Conservation (phyloP, 1,140 invertebrate species). For the Trialeurodes vaporariorum region DNA sequence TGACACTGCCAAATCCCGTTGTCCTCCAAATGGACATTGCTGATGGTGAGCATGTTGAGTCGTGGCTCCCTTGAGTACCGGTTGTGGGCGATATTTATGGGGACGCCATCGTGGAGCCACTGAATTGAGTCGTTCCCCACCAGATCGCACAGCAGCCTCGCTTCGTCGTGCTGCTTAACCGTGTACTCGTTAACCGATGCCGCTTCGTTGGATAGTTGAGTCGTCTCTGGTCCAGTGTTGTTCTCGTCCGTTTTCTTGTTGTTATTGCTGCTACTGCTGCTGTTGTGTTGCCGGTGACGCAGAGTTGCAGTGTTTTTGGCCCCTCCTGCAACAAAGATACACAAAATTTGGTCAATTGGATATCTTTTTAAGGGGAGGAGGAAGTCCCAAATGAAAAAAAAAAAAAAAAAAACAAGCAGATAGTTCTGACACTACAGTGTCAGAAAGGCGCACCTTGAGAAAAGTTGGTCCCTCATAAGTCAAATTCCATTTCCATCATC, state of each 20-base stretch:
- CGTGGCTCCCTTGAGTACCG: background rate
- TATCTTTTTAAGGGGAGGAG: too few relatives aligned
- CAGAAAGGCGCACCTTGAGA: too few relatives aligned
- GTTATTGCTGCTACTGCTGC: background rate
- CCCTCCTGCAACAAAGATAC: background rate
- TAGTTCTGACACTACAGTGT: too few relatives aligned
- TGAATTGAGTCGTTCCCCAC: background rate
- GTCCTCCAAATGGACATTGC: background rate
- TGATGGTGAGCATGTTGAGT: background rate
- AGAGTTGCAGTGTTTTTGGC: background rate
- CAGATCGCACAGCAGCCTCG: background rate
- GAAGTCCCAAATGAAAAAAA: too few relatives aligned
- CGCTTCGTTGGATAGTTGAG: too few relatives aligned
- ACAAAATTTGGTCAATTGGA: too few relatives aligned
- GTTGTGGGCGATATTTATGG: background rate
- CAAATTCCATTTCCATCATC: too few relatives aligned
- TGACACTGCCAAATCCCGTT: background rate
- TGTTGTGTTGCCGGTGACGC: background rate
- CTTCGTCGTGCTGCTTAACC: background rate
- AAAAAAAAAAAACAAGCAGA: too few relatives aligned
- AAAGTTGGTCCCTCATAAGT: too few relatives aligned
- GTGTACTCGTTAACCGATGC: background rate
- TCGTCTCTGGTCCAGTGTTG: too few relatives aligned
- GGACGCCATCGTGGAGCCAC: background rate
- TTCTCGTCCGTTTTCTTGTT: background rate